Evolutionary conservation across 2,888 invertebrate genomes (phyloP).

Genomic region (Tuberolachnus salignus): DNA sequence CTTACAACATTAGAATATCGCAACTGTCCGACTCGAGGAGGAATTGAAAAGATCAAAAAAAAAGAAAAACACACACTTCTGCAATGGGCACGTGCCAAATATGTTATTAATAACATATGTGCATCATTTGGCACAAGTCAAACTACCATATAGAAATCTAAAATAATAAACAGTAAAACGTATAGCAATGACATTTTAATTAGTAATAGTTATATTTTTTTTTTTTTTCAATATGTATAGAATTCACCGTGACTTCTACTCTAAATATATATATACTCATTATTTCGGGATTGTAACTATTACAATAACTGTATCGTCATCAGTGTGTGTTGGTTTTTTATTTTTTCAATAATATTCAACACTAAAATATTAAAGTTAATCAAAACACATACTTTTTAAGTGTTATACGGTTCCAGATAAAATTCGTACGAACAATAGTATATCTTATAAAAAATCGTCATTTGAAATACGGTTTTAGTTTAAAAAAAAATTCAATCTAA

Average conservation of each 20-base stretch:
- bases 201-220: slow-evolving; percentile 6
- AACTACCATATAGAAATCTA: slow-evolving; percentile 37
- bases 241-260: not conserved
- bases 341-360: too few relatives aligned
- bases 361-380: too few relatives aligned
- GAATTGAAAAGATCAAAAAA: not conserved
- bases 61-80: slow-evolving; percentile 32
- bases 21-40: not conserved
- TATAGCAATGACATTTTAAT: slow-evolving; percentile 34
- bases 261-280: not conserved
- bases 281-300: not conserved
- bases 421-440: too few relatives aligned
- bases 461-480: too few relatives aligned
- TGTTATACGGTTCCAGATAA: too few relatives aligned
- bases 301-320: not conserved
- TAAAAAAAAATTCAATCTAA: too few relatives aligned
- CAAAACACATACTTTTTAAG: too few relatives aligned
- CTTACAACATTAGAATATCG: too few relatives aligned
- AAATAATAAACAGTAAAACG: slow-evolving; percentile 38
- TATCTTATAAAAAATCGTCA: too few relatives aligned
- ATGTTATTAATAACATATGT: slow-evolving; percentile 47
- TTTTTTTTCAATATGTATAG: not conserved
- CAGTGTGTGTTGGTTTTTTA: not conserved
- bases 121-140: slow-evolving; percentile 47
- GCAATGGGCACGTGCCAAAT: slow-evolving; percentile 42